Evolutionary conservation across 2,113 vertebrate genomes (phyloP).

Genomic region (Grantiella picta): DNA sequence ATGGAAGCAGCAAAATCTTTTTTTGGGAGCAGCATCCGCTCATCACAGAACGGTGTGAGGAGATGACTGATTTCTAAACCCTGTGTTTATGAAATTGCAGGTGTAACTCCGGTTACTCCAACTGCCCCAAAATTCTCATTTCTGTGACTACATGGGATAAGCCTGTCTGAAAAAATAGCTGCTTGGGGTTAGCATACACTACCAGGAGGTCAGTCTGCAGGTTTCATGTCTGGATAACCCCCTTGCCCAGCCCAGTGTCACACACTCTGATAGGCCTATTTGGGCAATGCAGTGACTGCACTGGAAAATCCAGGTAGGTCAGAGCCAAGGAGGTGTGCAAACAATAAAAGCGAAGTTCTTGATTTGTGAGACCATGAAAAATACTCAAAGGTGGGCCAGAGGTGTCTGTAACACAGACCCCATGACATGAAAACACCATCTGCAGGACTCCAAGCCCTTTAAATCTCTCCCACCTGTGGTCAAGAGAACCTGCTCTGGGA

Average conservation of each 20-base stretch:
- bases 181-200: accelerated
- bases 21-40: background rate
- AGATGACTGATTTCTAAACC: background rate
- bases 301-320: background rate
- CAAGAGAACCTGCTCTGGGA: background rate
- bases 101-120: background rate
- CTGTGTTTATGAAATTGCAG: background rate
- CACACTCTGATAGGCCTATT: background rate
- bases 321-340: background rate
- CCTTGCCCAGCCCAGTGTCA: background rate
- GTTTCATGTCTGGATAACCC: background rate
- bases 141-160: background rate
- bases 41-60: background rate
- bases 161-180: background rate
- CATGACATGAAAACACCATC: background rate
- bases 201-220: background rate
- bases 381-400: background rate
- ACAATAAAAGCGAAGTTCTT: background rate
- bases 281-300: background rate
- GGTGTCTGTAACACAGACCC: background rate
- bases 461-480: background rate
- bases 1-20: background rate
- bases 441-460: background rate
- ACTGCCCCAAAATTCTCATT: background rate
- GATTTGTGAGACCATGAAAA: background rate